Base-by-base conservation (phyloP, 1,140 invertebrate species). In the Calliphora vicina region DNA sequence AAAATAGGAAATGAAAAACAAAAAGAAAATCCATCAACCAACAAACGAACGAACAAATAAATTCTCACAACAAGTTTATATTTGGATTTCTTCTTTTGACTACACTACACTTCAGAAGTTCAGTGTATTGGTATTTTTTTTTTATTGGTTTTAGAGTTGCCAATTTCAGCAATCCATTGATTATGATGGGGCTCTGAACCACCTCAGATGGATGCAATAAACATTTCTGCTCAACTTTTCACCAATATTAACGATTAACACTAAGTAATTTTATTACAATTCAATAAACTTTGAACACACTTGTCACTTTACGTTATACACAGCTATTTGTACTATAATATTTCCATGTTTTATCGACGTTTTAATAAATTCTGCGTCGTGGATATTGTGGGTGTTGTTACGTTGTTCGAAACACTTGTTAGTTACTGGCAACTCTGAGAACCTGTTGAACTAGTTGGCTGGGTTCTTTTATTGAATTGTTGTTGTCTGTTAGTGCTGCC, bases 51-150 rank as follows among this genome's bases (percentile, higher is more conserved):
- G 74, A 78, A 78, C 74, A 43, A 78, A 78, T 23, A 78, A 42
- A 78, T 78, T 43, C 74, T 78, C 74, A 78, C 74, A 78, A 78
- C 73, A 76, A 78, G 74, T 78, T 78, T 78, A 78, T 78, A 78
- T 78, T 78, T 78, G 73, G 73, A 67, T 67, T 67, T 67, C 61
- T 67, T 67, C n/a, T 67, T 67, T 67, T 67, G 61, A 67, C 61
- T 67, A 67, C 61, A 23, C 61, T 23, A 67, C 61, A 67, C 61
- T 67, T 67, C 61, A 67, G n/a, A 78, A 78, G 35, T 78, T 76
- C 73, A 76, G 29, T 76, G 73, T 76, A 42, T 76, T 78, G 74
- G 74, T 78, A 78, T 78, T 78, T 74, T 20, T 61, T 20, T 15
- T 61, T 74, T 35, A 35, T 29, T 74, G 26, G 27, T 29, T 74